These are phyloP conservation scores for Chelonus insularis DNA, from an alignment of 1,140 invertebrate species.

Conservation along the genomic window DNA sequence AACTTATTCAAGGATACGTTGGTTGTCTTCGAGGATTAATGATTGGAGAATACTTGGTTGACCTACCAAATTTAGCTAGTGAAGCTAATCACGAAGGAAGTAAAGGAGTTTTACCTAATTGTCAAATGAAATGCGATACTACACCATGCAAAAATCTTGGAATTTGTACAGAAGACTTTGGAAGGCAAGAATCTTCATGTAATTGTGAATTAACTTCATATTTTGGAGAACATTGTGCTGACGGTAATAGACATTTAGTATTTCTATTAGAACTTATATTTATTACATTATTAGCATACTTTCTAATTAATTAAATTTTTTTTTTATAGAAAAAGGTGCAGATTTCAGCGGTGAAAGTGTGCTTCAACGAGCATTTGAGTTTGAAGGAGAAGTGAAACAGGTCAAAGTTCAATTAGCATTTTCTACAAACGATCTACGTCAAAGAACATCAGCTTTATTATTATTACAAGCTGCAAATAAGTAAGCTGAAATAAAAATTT, in stretches of 20 bases:
- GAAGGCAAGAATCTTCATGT: conserved; percentile 80
- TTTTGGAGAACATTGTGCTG: conserved; percentile 73
- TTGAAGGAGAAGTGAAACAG: conserved; percentile 70
- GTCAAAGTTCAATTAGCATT: conserved; percentile 82
- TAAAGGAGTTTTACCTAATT: conserved; percentile 75
- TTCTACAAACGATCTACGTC: conserved; percentile 75
- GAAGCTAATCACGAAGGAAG: conserved; percentile 73
- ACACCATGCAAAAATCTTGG: conserved; percentile 87
- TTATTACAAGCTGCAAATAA: conserved; percentile 81
- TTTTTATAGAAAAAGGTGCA: conserved; percentile 79
- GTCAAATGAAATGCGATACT: conserved; percentile 86
- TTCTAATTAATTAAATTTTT: too few species aligned
- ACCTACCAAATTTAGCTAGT: conserved; percentile 73
- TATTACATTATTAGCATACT: neutral
- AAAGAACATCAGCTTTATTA: conserved; percentile 75
- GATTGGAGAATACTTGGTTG: conserved; percentile 78
- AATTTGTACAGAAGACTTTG: conserved; percentile 86
- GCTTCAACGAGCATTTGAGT: conserved; percentile 73
- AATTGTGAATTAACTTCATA: conserved; percentile 88
- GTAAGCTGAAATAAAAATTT: conserved; percentile 52
- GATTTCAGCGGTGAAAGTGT: conserved; percentile 85
- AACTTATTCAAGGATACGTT: conserved; percentile 73
- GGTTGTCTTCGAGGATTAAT: conserved; percentile 88
- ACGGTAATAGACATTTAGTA: conserved; percentile 57
- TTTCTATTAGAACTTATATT: neutral